Percentiles rank a stretch among this genome's conserved stretches.
These are phyloP conservation scores for Lepidurus apus DNA, from an alignment of 1,140 invertebrate species.

Conservation along the genomic window DNA sequence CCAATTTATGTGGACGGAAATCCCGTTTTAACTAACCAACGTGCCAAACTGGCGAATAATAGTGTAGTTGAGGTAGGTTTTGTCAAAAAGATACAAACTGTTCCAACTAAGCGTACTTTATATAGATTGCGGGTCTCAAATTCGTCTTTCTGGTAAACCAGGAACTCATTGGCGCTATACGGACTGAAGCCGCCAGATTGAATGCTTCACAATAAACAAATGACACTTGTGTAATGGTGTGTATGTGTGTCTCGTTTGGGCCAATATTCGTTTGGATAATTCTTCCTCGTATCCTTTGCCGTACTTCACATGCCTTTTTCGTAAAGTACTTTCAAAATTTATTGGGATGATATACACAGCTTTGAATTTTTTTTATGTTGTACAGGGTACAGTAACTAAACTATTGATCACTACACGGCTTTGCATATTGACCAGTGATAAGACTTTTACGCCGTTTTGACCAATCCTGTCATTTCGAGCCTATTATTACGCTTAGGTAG, in stretches of 20 bases:
- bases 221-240: neutral
- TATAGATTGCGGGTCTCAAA: conserved; percentile 75
- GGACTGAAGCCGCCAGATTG: conserved; percentile 72
- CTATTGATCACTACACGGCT: no score
- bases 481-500: no score
- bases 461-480: no score
- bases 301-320: no score
- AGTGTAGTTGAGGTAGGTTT: conserved; percentile 80
- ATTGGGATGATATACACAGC: no score
- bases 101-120: conserved; percentile 37
- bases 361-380: no score
- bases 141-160: conserved; percentile 92
- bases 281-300: neutral
- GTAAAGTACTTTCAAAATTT: neutral
- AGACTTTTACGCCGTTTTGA: no score
- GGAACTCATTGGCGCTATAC: conserved; percentile 77
- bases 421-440: no score
- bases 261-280: neutral
- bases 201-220: conserved; percentile 41
- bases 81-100: neutral
- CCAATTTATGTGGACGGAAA: conserved; percentile 90
- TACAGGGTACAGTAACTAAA: no score
- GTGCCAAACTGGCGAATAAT: conserved; percentile 83
- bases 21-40: conserved; percentile 77
- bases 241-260: neutral